Evolutionary conservation across 2,888 invertebrate genomes (phyloP).

Genomic region (Sminthurinus aureus): DNA sequence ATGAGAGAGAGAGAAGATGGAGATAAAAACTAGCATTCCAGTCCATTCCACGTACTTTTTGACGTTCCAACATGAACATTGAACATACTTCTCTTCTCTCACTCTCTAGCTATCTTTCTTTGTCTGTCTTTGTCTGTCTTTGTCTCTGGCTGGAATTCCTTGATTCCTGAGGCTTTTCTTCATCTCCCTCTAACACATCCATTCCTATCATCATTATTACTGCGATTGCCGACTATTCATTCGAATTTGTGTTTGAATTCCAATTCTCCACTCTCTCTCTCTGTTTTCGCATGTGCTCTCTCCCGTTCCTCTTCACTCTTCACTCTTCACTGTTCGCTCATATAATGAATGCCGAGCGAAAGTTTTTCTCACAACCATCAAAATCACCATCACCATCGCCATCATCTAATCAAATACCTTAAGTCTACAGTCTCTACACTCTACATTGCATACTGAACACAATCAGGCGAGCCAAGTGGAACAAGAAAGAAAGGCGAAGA

Average conservation of each 20-base stretch:
- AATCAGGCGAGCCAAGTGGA: too few species aligned
- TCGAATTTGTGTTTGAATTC: too few species aligned
- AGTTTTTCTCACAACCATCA: background rate
- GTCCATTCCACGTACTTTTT: background rate
- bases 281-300: background rate
- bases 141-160: too few species aligned
- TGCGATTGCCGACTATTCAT: too few species aligned
- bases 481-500: too few species aligned
- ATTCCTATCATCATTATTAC: background rate
- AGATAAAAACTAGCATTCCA: background rate
- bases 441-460: too few species aligned
- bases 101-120: background rate
- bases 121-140: background rate
- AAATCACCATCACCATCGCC: background rate
- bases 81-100: background rate
- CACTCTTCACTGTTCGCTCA: background rate
- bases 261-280: background rate
- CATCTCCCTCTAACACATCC: background rate
- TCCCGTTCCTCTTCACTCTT: background rate
- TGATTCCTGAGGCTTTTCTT: too few species aligned
- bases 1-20: background rate
- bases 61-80: background rate
- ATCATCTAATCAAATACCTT: background rate
- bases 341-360: conserved; percentile 9
- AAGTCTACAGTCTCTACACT: too few species aligned